Evolutionary conservation across 2,888 invertebrate species (phyloP), one percentile per base, ranked within the genome.

Genomic region (Oscheius onirici): DNA sequence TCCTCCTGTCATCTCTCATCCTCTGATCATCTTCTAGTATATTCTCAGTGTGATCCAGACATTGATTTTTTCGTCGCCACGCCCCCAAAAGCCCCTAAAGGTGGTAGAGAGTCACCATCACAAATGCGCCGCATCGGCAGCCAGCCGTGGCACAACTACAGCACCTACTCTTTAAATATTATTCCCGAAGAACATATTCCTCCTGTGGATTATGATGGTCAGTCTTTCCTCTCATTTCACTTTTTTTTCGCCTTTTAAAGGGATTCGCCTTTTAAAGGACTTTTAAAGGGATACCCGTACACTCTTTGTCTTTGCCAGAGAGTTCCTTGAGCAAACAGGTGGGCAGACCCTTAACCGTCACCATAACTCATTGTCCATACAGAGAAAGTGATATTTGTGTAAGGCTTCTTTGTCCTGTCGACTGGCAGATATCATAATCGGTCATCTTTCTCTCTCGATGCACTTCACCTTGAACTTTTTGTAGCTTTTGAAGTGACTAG

Each of bases 91-190:
- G 34, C 34, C 34, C 34, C 34, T 34, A 26, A 55, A 43, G 58
- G 58, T 58, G 58, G 20, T 41, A n/a, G 43, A 34, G 40, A 58
- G 58, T 34, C 34, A 34, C n/a, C n/a, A n/a, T 61, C 61, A 61
- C 46, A 28, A 20, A 65, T 66, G 66, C 66, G 66, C 20, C 66
- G 66, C 20, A 28, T 66, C 52, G 52, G 54, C 51, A 66, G 66
- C 24, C 68, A 68, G 68, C 58, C 68, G 43, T 80, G 76, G 75
- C 75, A 80, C 28, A 67, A 77, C 51, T 73, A 76, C 58, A 81
- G 81, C 68, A 82, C 82, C 28, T 83, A 79, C 74, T 81, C 82
- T 5, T 71, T 83, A 49, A 83, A 83, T 74, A 82, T 82, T 52
- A 83, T 83, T 54, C 83, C 82, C 26, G 83, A 83, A 65, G 81